Evolutionary conservation across 2,888 invertebrate genomes (phyloP).

Genomic region (Eudasyphora cyanicolor): DNA sequence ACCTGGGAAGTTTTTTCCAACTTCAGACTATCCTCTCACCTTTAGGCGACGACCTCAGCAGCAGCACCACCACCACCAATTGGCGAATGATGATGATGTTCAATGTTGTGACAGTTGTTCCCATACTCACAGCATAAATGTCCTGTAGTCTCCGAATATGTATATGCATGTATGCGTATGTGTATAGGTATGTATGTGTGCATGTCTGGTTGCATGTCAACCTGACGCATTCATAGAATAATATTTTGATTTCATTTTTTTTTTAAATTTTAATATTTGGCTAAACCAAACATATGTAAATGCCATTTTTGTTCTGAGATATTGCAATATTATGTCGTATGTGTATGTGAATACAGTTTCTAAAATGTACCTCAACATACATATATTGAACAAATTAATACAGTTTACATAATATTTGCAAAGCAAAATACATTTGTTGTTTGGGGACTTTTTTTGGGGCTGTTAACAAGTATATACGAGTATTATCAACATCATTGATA

Average conservation of each 20-base stretch:
- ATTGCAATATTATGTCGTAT: background rate
- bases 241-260: slow-evolving; percentile 39
- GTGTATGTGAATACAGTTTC: background rate
- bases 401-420: background rate
- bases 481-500: too few species aligned
- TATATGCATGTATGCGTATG: background rate
- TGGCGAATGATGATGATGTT: slow-evolving; percentile 50
- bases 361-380: background rate
- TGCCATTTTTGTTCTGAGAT: background rate
- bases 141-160: background rate
- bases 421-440: background rate
- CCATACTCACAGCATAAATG: background rate
- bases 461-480: too few species aligned
- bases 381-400: background rate
- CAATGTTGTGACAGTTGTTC: slow-evolving; percentile 62
- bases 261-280: background rate
- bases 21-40: background rate
- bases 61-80: slow-evolving; percentile 19
- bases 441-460: background rate
- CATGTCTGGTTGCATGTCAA: background rate
- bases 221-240: background rate
- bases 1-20: slow-evolving; percentile 1
- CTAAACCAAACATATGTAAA: background rate
- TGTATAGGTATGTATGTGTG: background rate
- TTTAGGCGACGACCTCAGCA: background rate